phyloP scores from a whole-genome alignment of 2,113 vertebrate species.

The Meriones unguiculatus region DNA sequence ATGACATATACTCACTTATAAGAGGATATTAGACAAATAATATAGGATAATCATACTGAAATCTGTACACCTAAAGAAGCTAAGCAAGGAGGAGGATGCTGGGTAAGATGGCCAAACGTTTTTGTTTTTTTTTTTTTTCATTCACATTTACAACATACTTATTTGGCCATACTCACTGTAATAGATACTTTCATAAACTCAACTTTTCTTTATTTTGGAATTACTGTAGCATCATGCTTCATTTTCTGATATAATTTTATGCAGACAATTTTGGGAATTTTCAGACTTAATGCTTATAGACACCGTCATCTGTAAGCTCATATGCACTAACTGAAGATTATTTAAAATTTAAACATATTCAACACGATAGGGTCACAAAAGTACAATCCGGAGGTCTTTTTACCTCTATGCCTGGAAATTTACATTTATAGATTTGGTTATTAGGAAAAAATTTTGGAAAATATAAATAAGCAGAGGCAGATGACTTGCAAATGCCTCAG shows the following conservation, averaged over 20 bases:
- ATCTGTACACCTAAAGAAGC: too few relatives aligned
- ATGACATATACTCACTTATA: too few relatives aligned
- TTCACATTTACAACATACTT: conserved; percentile 66
- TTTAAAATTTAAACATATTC: conserved; percentile 59
- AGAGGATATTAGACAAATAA: too few relatives aligned
- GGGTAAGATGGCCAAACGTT: too few relatives aligned
- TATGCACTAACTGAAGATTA: conserved; percentile 48
- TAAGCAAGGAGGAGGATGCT: too few relatives aligned
- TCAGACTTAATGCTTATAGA: conserved; percentile 52
- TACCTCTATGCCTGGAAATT: conserved; percentile 13
- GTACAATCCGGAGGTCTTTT: neutral
- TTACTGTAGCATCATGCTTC: conserved; percentile 40
- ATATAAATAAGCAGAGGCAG: conserved; percentile 51
- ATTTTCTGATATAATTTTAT: conserved; percentile 39
- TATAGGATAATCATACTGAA: too few relatives aligned
- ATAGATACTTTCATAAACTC: conserved; percentile 60
- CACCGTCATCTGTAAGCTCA: conserved; percentile 43
- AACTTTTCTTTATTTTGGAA: conserved; percentile 33
- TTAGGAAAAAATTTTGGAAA: conserved; percentile 50
- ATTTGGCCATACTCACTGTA: conserved; percentile 68
- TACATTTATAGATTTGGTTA: conserved; percentile 37
- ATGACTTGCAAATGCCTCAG: conserved; percentile 34
- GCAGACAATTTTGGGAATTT: conserved; percentile 42
- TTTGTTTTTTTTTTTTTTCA: conserved; percentile 63
- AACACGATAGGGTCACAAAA: conserved; percentile 19